Base-by-base conservation (phyloP, 2,888 invertebrate species). In the Agrotis clavis region DNA sequence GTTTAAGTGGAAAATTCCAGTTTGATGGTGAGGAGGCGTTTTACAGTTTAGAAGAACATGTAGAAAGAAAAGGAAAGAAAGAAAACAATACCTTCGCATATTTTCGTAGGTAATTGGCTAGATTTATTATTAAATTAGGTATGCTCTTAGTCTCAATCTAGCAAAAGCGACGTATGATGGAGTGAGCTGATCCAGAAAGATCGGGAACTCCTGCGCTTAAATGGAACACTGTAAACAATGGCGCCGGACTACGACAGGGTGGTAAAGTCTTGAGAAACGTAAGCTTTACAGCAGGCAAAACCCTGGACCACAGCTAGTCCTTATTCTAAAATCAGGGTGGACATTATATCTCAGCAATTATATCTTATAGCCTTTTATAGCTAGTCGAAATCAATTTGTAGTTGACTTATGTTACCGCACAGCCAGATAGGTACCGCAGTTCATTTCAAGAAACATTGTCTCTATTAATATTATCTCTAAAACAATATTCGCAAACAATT, bases 401-500 rank as follows among this genome's bases (percentile, higher is more conserved):
- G 5, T 30, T 68, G 61, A 76, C 56, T 71, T 65, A 81, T 54
- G 67, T 67, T 72, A 63, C 67, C 56, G 56, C 81, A 74, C 61
- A 77, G 41, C 64, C 66, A 66, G 70, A 82, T 81, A 69, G 25
- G 73, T 74, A 14, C 56, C 71, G 76, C 74, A 70, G 64, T 74
- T 83, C 79, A 83, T 85, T 85, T 81, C 77, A 76, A 77, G 75
- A 85, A 85, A 84, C 85, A 83, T 84, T 79, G 86, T 82, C 82
- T 84, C 81, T 82, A 83, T 82, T 79, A 84, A 86, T 85, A 81
- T 82, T 80, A 84, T 86, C 80, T 75, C 57, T 57, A 54, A 74
- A 84, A 85, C 83, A 86, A 84, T 83, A 85, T 85, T 81, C 83
- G 64, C 76, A 68, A 78, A 87, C 88, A 88, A 87, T 83, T 87